Conservation (phyloP, 2,797 vertebrate species). For the Gila robusta region DNA sequence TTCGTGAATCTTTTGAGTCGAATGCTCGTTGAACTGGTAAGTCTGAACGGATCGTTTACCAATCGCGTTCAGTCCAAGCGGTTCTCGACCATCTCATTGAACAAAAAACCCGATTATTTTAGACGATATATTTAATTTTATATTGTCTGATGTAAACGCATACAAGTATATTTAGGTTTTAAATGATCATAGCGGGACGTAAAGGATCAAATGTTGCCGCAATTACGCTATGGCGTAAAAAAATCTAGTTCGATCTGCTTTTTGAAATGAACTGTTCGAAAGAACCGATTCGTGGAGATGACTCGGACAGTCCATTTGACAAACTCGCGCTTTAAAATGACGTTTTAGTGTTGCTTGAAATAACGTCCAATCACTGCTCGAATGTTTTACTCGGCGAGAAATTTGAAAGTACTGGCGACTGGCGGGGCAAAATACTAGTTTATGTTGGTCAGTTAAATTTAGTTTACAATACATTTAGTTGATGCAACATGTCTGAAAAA, state of each 20-base stretch:
- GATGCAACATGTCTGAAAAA: constrained; percentile 4
- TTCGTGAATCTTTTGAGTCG: background rate
- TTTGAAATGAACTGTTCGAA: background rate
- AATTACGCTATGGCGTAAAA: background rate
- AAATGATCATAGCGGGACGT: background rate
- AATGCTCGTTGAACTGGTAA: background rate
- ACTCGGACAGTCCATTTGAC: background rate
- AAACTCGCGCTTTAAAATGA: constrained; percentile 44
- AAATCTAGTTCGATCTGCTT: background rate
- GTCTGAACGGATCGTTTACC: background rate
- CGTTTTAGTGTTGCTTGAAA: constrained; percentile 28
- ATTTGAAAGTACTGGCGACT: constrained; percentile 51
- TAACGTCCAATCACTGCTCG: constrained; percentile 52
- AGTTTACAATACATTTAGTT: background rate
- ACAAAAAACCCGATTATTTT: background rate
- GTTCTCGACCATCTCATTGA: background rate
- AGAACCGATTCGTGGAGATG: background rate
- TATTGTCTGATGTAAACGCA: background rate
- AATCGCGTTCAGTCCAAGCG: background rate
- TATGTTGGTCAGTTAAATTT: background rate
- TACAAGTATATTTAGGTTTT: background rate
- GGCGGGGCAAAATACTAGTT: background rate
- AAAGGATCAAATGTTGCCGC: too few relatives aligned
- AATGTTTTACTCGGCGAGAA: background rate
- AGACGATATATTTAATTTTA: background rate